A percentile compares a stretch with the other conserved stretches of the same genome.
Evolutionary conservation across 2,888 invertebrate genomes (phyloP).

Genomic region (Pherbina coryleti): DNA sequence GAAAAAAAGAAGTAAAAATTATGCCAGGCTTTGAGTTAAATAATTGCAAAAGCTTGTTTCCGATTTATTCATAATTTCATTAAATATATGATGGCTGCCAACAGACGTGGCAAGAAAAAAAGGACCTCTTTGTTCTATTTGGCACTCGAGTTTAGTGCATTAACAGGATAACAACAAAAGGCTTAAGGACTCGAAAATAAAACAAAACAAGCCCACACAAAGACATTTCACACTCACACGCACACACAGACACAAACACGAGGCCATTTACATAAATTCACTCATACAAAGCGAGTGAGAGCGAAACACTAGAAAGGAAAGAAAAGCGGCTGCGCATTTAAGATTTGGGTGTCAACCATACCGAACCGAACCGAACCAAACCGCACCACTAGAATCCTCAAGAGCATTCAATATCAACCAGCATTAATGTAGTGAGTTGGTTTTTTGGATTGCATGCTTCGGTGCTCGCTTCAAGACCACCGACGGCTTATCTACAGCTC

Average conservation of each 20-base stretch:
- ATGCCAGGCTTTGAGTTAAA: background rate
- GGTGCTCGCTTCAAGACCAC: conserved; percentile 9
- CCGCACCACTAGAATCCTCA: conserved; percentile 6
- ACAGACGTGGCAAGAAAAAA: conserved; percentile 22
- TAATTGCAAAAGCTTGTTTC: conserved; percentile 1
- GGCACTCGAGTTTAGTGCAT: conserved; percentile 18
- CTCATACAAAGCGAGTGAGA: conserved; percentile 22
- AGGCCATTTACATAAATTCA: background rate
- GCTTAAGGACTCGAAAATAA: conserved; percentile 31
- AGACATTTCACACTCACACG: conserved; percentile 4
- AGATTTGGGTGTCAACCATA: conserved; percentile 56
- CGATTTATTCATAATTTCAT: conserved; percentile 19
- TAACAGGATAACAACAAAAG: conserved; percentile 38
- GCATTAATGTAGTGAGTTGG: conserved; percentile 1
- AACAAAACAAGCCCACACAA: conserved; percentile 9
- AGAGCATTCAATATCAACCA: conserved; percentile 22
- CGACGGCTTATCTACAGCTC: conserved; percentile 7
- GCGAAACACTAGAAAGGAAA: conserved; percentile 27
- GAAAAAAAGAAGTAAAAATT: background rate
- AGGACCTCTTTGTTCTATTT: conserved; percentile 11
- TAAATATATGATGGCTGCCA: background rate
- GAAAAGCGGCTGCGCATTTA: conserved; percentile 51
- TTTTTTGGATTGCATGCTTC: background rate
- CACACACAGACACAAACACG: background rate
- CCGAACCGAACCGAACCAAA: background rate